Evolutionary conservation across 2,888 invertebrate genomes (phyloP).

Genomic region (Pogonocherus hispidulus): DNA sequence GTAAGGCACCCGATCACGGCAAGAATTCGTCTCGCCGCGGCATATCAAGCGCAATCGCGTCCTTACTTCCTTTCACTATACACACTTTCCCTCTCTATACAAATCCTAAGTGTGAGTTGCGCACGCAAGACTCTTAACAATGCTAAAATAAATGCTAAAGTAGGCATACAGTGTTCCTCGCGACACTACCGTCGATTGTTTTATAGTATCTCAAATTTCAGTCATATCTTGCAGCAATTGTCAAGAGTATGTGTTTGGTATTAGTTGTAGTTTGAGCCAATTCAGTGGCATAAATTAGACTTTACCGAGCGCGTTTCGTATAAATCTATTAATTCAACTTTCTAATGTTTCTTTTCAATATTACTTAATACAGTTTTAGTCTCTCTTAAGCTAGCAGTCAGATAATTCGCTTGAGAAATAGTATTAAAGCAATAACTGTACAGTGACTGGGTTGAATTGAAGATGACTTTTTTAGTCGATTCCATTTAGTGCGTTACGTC

Average conservation of each 20-base stretch:
- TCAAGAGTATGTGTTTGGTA: constrained; percentile 39
- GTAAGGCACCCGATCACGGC: constrained; percentile 36
- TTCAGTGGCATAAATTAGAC: constrained; percentile 7
- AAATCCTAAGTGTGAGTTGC: constrained; percentile 36
- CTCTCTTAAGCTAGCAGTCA: constrained; percentile 2
- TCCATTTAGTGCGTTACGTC: constrained; percentile 33
- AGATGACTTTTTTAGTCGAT: constrained; percentile 31
- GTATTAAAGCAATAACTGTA: constrained; percentile 6
- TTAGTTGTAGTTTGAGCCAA: constrained; percentile 9
- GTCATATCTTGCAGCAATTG: constrained; percentile 39
- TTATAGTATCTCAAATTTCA: constrained; percentile 38
- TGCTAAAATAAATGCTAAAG: constrained; percentile 50
- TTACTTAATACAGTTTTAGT: constrained; percentile 38
- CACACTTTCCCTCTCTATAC: constrained; percentile 53
- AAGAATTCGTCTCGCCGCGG: constrained; percentile 23
- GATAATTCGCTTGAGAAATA: constrained; percentile 7
- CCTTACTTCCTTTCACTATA: constrained; percentile 51
- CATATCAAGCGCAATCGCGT: constrained; percentile 35
- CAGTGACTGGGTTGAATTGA: constrained; percentile 22
- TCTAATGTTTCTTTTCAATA: constrained; percentile 44
- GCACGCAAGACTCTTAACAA: constrained; percentile 44
- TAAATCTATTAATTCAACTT: constrained; percentile 38
- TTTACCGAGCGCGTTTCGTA: constrained; percentile 21
- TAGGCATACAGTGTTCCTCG: constrained; percentile 48
- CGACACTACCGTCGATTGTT: constrained; percentile 47